These are phyloP conservation scores for Corythaeola cristata DNA, from an alignment of 2,113 vertebrate genomes.

Conservation along the genomic window DNA sequence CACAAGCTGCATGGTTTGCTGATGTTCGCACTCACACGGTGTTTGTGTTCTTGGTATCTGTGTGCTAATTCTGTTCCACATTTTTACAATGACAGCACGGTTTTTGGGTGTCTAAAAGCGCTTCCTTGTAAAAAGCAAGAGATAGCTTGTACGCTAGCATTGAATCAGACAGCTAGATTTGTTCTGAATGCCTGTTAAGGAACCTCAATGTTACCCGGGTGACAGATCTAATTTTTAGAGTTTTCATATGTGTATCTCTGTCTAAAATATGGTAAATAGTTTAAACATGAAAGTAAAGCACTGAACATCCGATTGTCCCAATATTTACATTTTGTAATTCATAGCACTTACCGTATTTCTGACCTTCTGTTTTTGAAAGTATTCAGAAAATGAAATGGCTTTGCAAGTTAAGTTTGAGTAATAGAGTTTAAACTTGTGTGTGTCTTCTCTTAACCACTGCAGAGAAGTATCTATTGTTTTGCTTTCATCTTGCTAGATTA, in stretches of 20 bases:
- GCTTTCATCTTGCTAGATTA: not conserved
- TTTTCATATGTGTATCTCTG: not conserved
- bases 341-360: not conserved
- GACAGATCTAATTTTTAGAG: not conserved
- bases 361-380: not conserved
- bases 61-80: not conserved
- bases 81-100: not conserved
- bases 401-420: not conserved
- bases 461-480: not conserved
- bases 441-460: not conserved
- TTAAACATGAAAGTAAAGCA: not conserved
- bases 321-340: not conserved
- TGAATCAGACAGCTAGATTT: not conserved
- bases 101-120: not conserved
- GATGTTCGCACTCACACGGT: fast-evolving
- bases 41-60: not conserved
- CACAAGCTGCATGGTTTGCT: not conserved
- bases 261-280: not conserved
- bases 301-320: not conserved
- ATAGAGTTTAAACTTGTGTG: not conserved
- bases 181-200: not conserved
- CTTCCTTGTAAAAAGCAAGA: not conserved
- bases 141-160: not conserved
- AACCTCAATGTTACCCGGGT: not conserved
- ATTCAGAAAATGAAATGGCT: not conserved